Conservation (phyloP, 2,888 invertebrate species). For the Coremacera marginata region DNA sequence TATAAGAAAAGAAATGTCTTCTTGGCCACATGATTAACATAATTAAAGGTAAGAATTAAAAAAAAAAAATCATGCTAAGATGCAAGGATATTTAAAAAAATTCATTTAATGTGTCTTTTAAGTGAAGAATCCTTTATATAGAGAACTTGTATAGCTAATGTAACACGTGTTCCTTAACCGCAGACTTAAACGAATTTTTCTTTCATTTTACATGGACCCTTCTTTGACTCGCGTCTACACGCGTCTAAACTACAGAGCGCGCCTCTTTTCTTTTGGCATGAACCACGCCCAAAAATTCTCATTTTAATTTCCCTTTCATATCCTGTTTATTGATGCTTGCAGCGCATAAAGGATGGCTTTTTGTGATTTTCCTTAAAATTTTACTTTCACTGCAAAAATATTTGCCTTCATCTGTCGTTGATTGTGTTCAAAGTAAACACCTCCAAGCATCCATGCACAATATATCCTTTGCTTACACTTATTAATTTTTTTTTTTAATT, state of each 20-base stretch:
- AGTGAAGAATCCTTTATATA: neutral
- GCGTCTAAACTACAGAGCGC: neutral
- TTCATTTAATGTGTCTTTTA: too few species aligned
- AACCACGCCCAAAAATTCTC: neutral
- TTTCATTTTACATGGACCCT: neutral
- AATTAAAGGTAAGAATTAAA: neutral
- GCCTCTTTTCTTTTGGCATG: neutral
- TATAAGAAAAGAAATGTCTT: neutral
- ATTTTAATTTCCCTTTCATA: neutral
- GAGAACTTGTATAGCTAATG: neutral
- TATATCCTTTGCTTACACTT: neutral
- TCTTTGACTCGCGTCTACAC: too few species aligned
- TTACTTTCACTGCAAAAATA: slow-evolving; percentile 14
- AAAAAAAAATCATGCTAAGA: neutral
- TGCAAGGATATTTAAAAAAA: neutral
- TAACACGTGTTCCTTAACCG: slow-evolving; percentile 1
- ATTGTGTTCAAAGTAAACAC: slow-evolving; percentile 11
- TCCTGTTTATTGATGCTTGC: neutral
- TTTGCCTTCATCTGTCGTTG: slow-evolving; percentile 14
- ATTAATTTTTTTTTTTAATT: neutral
- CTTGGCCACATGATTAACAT: slow-evolving; percentile 25
- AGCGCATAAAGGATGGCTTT: neutral
- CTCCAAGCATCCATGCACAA: slow-evolving; percentile 2
- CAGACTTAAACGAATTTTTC: neutral
- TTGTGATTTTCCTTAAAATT: slow-evolving; percentile 4